Evolutionary conservation across 1,140 invertebrate genomes (phyloP).

Genomic region (Nasonia giraulti): DNA sequence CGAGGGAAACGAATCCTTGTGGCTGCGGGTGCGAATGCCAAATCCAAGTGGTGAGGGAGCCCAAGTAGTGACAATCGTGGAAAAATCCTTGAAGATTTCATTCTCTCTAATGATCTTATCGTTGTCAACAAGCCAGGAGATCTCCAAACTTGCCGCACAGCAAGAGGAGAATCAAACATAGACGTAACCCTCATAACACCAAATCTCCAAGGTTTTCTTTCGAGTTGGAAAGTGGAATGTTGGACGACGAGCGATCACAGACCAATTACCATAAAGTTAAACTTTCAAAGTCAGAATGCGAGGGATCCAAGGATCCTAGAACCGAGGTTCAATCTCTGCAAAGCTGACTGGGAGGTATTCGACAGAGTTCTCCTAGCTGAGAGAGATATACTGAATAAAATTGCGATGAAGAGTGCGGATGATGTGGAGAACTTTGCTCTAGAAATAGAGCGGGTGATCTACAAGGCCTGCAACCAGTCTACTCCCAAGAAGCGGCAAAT

Average conservation of each 20-base stretch:
- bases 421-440: background rate
- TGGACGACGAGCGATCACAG: background rate
- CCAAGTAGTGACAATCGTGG: background rate
- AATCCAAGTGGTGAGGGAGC: background rate
- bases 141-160: background rate
- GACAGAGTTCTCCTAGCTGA: too few relatives aligned
- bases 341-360: slow-evolving; percentile 2
- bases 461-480: background rate
- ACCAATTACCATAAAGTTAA: background rate
- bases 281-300: background rate
- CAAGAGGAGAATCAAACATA: background rate
- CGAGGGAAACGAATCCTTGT: background rate
- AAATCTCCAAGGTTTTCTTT: background rate
- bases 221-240: background rate
- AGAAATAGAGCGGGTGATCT: too few relatives aligned
- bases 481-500: background rate
- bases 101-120: background rate
- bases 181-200: slow-evolving; percentile 26
- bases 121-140: background rate
- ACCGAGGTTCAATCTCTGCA: background rate
- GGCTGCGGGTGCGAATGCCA: background rate
- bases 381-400: too few relatives aligned
- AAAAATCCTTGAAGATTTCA: slow-evolving; percentile 10
- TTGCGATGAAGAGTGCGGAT: background rate
- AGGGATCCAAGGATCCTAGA: background rate